Percentiles rank a stretch among this genome's conserved stretches.
phyloP scores from a whole-genome alignment of 2,888 invertebrate species.

The Agelastica alni region DNA sequence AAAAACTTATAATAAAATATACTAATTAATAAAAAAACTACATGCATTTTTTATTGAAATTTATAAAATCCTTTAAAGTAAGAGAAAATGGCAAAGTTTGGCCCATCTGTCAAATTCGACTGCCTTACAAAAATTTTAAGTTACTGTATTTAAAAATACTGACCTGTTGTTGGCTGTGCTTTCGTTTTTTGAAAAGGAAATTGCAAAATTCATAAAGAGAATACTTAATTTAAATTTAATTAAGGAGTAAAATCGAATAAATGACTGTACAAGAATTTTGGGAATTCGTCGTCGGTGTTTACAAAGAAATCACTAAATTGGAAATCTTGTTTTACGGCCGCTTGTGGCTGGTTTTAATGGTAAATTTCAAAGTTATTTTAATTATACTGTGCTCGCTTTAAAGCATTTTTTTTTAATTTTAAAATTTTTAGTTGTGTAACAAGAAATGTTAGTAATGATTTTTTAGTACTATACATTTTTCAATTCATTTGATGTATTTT shows the following conservation, averaged over 20 bases:
- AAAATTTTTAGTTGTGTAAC: no score
- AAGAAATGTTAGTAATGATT: no score
- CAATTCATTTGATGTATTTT: neutral
- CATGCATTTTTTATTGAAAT: no score
- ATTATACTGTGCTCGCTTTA: neutral
- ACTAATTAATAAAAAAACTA: no score
- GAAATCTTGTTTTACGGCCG: constrained; percentile 8
- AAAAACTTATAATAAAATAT: no score
- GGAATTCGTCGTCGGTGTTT: constrained; percentile 1
- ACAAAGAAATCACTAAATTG: constrained; percentile 7
- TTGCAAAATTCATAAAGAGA: constrained; percentile 33
- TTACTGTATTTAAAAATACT: neutral
- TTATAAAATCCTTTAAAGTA: no score
- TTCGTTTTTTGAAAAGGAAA: constrained; percentile 19
- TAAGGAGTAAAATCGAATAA: constrained; percentile 24
- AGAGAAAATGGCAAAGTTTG: no score
- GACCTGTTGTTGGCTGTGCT: constrained; percentile 5
- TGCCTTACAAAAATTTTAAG: no score
- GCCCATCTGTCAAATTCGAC: no score
- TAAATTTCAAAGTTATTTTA: neutral
- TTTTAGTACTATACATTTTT: no score
- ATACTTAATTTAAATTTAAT: constrained; percentile 31
- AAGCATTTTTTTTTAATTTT: no score
- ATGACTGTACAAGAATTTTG: constrained; percentile 9
- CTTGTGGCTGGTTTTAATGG: neutral